Evolutionary conservation across 2,888 invertebrate genomes (phyloP), one percentile per base, ranked within the genome.

Genomic region (Epistrophe grossulariae): DNA sequence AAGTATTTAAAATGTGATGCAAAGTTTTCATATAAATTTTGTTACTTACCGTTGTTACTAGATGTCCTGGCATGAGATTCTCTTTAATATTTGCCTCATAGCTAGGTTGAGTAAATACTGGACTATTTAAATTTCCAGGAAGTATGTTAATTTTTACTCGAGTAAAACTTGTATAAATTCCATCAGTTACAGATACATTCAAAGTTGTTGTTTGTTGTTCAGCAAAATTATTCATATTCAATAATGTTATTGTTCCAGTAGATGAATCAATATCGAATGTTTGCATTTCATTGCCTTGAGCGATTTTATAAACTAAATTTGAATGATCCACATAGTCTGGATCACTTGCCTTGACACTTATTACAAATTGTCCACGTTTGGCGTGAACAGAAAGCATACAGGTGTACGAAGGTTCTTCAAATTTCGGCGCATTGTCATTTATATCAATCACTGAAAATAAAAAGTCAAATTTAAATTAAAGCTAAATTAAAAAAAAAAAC

Each of bases 101-200:
- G 81, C 96, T 94, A 1, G 95, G 93, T 91, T 97, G 96, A 17
- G 95, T 94, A 93, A 99, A 98, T 87, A 94, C 94, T 11, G 98
- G 98, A 89, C 96, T 94, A 91, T 96, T 95, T 89, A 94, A 94
- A 93, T 98, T 98, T 84, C 96, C 96, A 10, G 97, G 95, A 80
- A 96, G 93, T 87, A 96, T 94, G 90, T 96, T 95, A 66, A 97
- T 96, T 93, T 96, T 96, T 17, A 97, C 94, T 88, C 97, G 94
- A 1, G 98, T 96, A 93, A 97, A 98, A 88, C 96, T 97, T 9
- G 98, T 98, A 93, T 98, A 98, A 48, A 99, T 97, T 43, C 99
- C 99, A 94, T 99, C 99, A 76, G 97, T 97, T 50, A 98, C 99
- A 1, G 98, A 98, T 43, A 99, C 96, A 94, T 99, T 99, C 81